A percentile compares a stretch with the other conserved stretches of the same genome.
Conservation (phyloP, 92 coral and sea anemone genomes). For the Metridium senile region DNA sequence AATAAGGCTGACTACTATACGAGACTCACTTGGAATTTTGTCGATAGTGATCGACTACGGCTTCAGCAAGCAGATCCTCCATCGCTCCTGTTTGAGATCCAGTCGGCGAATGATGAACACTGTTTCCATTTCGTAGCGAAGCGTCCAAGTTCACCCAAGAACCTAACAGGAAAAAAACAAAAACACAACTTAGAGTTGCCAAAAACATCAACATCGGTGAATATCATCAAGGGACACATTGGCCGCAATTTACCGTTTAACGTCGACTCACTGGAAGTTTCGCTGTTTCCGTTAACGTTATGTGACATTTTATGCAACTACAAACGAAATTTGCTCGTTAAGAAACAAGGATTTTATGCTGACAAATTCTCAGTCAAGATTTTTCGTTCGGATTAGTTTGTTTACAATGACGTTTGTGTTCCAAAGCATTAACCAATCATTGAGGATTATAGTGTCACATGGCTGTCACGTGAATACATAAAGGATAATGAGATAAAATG, state of each 20-base stretch:
- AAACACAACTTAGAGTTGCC: neutral
- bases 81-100: constrained; percentile 89
- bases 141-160: constrained; percentile 96
- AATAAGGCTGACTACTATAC: neutral
- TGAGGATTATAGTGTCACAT: constrained; percentile 12
- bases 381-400: constrained; percentile 35
- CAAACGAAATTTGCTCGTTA: neutral
- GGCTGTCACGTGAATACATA: constrained; percentile 30
- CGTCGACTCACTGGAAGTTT: constrained; percentile 87
- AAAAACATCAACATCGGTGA: neutral
- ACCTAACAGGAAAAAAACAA: constrained; percentile 51
- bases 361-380: neutral
- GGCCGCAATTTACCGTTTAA: constrained; percentile 91
- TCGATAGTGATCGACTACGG: constrained; percentile 83
- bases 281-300: constrained; percentile 75
- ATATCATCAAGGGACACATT: too few species aligned
- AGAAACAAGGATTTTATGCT: neutral
- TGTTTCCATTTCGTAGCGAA: constrained; percentile 81
- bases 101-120: constrained; percentile 83
- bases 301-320: constrained; percentile 44
- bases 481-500: neutral
- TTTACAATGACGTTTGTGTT: constrained; percentile 48
- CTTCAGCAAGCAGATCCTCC: constrained; percentile 95
- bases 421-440: constrained; percentile 26
- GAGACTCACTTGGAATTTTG: constrained; percentile 59